A percentile compares a stretch with the other conserved stretches of the same genome.
Conservation (phyloP, 2,888 invertebrate genomes). For the Orthonevra nobilis region DNA sequence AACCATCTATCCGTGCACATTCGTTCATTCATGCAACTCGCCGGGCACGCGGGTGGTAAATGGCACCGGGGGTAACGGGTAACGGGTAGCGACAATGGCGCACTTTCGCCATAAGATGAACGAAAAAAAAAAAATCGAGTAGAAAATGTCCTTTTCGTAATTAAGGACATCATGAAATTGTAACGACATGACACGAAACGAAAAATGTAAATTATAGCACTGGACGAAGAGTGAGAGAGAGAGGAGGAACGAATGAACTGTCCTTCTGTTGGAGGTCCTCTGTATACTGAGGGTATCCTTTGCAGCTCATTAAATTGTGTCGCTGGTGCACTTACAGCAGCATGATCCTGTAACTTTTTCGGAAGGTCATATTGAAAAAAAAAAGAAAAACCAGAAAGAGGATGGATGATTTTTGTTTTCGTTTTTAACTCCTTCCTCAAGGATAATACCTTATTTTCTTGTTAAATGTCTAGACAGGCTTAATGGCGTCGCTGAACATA, state of each 20-base stretch:
- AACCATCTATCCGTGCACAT: slow-evolving; percentile 38
- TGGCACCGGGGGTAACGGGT: background rate
- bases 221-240: too few relatives aligned
- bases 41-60: slow-evolving; percentile 4
- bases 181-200: slow-evolving; percentile 66
- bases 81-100: background rate
- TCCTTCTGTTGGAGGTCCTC: too few relatives aligned
- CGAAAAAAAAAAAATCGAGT: slow-evolving; percentile 60
- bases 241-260: too few relatives aligned
- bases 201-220: slow-evolving; percentile 61
- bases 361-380: slow-evolving; percentile 20
- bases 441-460: slow-evolving; percentile 50
- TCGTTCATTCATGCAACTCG: slow-evolving; percentile 36
- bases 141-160: slow-evolving; percentile 58
- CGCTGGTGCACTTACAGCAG: background rate
- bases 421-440: slow-evolving; percentile 16
- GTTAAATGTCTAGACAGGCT: slow-evolving; percentile 54
- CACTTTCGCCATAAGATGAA: slow-evolving; percentile 40
- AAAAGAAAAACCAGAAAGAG: too few relatives aligned
- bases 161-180: slow-evolving; percentile 70
- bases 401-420: background rate
- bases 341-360: slow-evolving; percentile 15
- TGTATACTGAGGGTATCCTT: slow-evolving; percentile 48
- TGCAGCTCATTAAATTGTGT: slow-evolving; percentile 55
- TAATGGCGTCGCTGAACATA: slow-evolving; percentile 13